Evolutionary conservation across 2,113 vertebrate genomes (phyloP).

Genomic region (Oreotragus oreotragus): DNA sequence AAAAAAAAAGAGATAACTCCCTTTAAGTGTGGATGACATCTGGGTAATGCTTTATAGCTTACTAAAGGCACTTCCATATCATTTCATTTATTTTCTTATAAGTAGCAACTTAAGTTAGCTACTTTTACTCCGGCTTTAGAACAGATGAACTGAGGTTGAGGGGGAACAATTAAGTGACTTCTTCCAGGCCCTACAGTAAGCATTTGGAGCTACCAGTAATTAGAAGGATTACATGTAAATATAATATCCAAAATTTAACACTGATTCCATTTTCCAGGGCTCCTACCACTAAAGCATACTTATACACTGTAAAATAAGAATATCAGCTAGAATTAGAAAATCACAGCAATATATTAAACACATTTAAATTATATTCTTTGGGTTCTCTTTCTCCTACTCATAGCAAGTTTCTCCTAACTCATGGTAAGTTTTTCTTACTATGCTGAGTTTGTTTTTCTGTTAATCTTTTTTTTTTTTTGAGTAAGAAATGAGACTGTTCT

Average conservation of each 20-base stretch:
- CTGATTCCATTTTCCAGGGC: neutral
- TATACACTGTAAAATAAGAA: slow-evolving; percentile 5
- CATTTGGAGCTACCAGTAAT: neutral
- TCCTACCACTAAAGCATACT: neutral
- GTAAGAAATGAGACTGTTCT: neutral
- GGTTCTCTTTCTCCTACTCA: neutral
- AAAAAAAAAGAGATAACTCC: neutral
- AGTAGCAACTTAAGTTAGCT: neutral
- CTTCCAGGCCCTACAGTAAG: neutral
- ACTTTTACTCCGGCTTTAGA: neutral
- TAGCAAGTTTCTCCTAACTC: neutral
- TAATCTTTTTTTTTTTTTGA: neutral
- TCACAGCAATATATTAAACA: neutral
- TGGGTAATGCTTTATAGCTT: neutral
- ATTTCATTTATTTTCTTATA: neutral
- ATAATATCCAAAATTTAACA: neutral
- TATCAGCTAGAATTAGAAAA: neutral
- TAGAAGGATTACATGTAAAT: neutral
- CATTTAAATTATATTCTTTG: neutral
- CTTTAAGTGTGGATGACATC: neutral
- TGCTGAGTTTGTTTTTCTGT: neutral
- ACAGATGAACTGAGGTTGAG: neutral
- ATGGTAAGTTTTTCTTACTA: neutral
- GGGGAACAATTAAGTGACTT: neutral
- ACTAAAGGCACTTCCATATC: neutral